Evolutionary conservation across 1,140 invertebrate genomes (phyloP).

Genomic region (Holotrichia oblita): DNA sequence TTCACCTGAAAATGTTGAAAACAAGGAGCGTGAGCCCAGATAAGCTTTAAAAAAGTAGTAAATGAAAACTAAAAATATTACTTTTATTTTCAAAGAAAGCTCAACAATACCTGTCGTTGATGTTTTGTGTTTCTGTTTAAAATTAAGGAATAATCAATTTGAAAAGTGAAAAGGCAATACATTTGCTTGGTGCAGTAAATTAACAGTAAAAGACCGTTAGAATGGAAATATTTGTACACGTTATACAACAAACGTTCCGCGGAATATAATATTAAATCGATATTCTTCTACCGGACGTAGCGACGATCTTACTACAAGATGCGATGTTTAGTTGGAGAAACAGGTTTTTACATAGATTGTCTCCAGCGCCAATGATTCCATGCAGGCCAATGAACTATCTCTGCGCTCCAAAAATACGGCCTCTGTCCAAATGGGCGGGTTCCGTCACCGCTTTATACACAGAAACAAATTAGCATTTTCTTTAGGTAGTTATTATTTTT

Average conservation of each 20-base stretch:
- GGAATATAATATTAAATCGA: neutral
- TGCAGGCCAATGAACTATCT: slow-evolving; percentile 49
- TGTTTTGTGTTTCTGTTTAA: no score
- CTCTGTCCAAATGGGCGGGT: slow-evolving; percentile 39
- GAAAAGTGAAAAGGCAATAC: neutral
- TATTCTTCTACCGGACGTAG: slow-evolving; percentile 16
- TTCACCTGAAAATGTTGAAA: no score
- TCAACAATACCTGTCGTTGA: no score
- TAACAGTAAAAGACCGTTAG: no score
- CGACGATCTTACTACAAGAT: neutral
- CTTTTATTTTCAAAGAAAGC: no score
- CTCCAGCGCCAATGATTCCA: slow-evolving; percentile 46
- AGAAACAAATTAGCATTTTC: slow-evolving; percentile 42
- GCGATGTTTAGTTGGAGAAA: slow-evolving; percentile 47
- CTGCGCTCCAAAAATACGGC: slow-evolving; percentile 44
- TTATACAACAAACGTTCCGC: neutral
- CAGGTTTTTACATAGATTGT: slow-evolving; percentile 46
- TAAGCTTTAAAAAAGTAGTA: no score
- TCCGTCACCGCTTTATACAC: slow-evolving; percentile 22
- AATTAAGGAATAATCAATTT: neutral
- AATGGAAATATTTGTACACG: no score
- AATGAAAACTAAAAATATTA: no score
- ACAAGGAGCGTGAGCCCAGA: no score
- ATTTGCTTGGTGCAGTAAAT: no score
- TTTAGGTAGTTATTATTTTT: neutral